A percentile compares a stretch with the other conserved stretches of the same genome.
phyloP scores from a whole-genome alignment of 2,888 invertebrate genomes.

The Hirtodrosophila alboralis region DNA sequence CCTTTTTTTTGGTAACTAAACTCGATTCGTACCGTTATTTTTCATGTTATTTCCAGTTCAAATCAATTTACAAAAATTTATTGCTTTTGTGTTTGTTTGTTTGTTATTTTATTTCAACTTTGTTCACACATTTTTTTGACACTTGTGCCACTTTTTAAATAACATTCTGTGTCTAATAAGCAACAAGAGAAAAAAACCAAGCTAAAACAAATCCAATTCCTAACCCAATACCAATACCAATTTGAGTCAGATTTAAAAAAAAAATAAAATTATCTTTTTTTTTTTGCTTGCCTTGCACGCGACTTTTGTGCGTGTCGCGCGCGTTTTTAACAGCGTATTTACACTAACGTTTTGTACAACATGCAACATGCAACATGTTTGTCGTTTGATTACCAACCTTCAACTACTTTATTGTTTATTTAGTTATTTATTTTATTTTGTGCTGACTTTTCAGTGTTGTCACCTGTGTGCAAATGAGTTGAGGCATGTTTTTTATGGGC shows the following conservation, averaged over 20 bases:
- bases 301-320: conserved; percentile 29
- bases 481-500: conserved; percentile 30
- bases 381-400: conserved; percentile 47
- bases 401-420: conserved; percentile 20
- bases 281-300: conserved; percentile 58
- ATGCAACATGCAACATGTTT: conserved; percentile 27
- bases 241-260: conserved; percentile 14
- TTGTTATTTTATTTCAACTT: conserved; percentile 3
- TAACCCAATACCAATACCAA: not conserved
- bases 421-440: conserved; percentile 14
- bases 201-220: not conserved
- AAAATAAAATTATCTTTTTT: too few species aligned
- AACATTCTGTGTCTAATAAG: conserved; percentile 38
- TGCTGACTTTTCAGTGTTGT: conserved; percentile 24
- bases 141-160: conserved; percentile 11
- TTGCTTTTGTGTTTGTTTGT: conserved; percentile 13
- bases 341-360: conserved; percentile 28
- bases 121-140: conserved; percentile 9
- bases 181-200: conserved; percentile 20
- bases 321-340: conserved; percentile 25
- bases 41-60: conserved; percentile 36
- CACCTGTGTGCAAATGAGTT: conserved; percentile 9
- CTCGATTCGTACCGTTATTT: conserved; percentile 17
- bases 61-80: not conserved
- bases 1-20: conserved; percentile 41